Evolutionary conservation across 2,888 invertebrate species (phyloP), one percentile per base, ranked within the genome.

Genomic region (Sarcophaga subvicina): DNA sequence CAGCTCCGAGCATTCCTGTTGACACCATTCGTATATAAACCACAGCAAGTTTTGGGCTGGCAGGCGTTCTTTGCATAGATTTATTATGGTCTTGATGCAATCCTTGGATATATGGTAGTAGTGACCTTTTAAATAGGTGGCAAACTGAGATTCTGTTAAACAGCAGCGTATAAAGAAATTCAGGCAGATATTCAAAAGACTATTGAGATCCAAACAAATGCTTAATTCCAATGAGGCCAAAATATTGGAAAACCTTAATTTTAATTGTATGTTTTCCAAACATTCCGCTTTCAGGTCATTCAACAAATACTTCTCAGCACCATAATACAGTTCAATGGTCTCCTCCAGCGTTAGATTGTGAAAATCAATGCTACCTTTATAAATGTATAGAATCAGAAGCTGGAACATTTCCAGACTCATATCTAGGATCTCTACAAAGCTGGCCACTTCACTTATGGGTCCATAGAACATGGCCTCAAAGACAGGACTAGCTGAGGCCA

Each of bases 391-490:
- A 17, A 94, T 87, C 45, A 94, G 89, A 11, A 92, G 90, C 67
- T 92, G 90, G 86, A 94, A 94, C n/a, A 92, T 92, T 2, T 93
- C 91, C 2, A 92, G 90, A 80, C 92, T 93, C 76, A 94, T 93
- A 77, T 94, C 94, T 11, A 93, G 89, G 67, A 94, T 93, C 83
- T 91, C 91, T 37, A 93, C 93, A 62, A 95, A 95, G 88, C 95
- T 94, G 62, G 91, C 89, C 63, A 89, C 89, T 77, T 92, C 90
- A 47, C 91, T 90, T 83, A 93, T 88, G 4, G 96, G 96, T 0
- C 97, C 97, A 91, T 95, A 97, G 91, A 98, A 97, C 97, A 98
- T 98, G 6, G 97, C 97, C 91, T 97, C 97, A 91, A 98, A 98
- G 3, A 98, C 98, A 1, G 97, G 97, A 90, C 97, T 97, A 0